Percentiles rank a stretch among this genome's conserved stretches.
Evolutionary conservation across 2,113 vertebrate species (phyloP).

Genomic region (Otis tarda): DNA sequence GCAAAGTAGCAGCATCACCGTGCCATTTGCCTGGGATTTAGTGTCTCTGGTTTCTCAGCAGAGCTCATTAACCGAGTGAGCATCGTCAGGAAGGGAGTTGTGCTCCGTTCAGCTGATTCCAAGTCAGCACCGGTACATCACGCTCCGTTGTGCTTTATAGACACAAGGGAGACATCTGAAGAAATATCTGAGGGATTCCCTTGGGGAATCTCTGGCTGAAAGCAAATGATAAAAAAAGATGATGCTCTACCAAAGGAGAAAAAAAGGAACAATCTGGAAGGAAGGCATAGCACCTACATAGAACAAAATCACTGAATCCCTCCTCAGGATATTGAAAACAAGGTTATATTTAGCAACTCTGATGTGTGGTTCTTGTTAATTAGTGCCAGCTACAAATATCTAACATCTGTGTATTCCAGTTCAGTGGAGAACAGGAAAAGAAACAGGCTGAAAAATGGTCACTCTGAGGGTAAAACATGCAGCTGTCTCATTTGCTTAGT

Average conservation of each 20-base stretch:
- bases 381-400: background rate
- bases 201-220: background rate
- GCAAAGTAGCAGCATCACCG: background rate
- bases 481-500: background rate
- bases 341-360: background rate
- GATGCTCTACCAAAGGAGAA: background rate
- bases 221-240: background rate
- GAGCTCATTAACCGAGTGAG: background rate
- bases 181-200: background rate
- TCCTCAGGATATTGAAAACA: background rate
- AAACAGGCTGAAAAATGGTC: background rate
- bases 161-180: background rate
- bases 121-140: background rate
- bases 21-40: background rate
- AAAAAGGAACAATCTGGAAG: background rate
- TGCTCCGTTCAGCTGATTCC: background rate
- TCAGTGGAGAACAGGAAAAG: background rate
- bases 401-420: background rate
- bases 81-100: background rate
- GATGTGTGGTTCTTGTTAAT: background rate
- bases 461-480: background rate
- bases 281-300: background rate
- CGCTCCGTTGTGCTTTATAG: background rate
- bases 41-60: background rate
- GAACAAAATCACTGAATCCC: background rate